phyloP scores from a whole-genome alignment of 1,140 invertebrate genomes.

The Papilio xuthus region DNA sequence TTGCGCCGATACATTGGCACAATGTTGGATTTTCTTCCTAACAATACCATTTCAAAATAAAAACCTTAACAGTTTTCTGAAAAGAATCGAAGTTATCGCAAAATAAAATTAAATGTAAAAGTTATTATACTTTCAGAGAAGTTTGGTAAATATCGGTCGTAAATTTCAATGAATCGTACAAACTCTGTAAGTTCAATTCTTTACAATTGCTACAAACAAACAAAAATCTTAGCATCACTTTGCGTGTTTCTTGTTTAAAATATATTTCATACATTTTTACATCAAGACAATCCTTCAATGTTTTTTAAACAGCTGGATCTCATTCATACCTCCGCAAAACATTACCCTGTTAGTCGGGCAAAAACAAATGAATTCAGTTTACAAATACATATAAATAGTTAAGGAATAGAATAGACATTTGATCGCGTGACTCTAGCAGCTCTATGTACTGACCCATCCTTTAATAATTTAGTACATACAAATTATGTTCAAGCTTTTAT shows the following conservation, averaged over 20 bases:
- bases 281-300: background rate
- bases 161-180: background rate
- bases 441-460: slow-evolving; percentile 4
- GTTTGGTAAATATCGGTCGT: background rate
- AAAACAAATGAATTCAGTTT: background rate
- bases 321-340: background rate
- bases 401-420: background rate
- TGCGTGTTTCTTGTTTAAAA: background rate
- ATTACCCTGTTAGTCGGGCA: background rate
- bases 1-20: too few relatives aligned
- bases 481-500: background rate
- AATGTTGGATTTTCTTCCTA: too few relatives aligned
- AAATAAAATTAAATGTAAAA: background rate
- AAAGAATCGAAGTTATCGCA: background rate
- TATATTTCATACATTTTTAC: background rate
- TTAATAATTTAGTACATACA: background rate
- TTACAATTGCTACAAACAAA: background rate
- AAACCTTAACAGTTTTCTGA: background rate
- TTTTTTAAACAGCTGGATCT: background rate
- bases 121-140: background rate
- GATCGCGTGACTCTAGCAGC: background rate
- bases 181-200: background rate
- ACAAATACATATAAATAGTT: background rate
- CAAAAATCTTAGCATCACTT: background rate
- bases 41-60: too few relatives aligned